phyloP scores from a whole-genome alignment of 2,797 vertebrate species.

The Pempheris klunzingeri region DNA sequence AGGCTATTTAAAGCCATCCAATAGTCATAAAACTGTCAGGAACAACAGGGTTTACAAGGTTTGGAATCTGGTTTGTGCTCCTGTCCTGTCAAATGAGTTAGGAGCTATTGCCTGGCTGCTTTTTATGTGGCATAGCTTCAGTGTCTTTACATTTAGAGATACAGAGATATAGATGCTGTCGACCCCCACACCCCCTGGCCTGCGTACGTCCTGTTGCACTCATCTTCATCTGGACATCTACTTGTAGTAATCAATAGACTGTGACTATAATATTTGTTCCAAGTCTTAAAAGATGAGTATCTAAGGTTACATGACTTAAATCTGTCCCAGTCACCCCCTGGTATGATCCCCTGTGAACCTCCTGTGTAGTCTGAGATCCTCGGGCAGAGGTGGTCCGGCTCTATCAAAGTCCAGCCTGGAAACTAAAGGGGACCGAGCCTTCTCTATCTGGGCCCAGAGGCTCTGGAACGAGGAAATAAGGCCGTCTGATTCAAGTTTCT shows the following conservation, averaged over 20 bases:
- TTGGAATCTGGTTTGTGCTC: conserved; percentile 55
- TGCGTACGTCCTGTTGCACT: not conserved
- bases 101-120: conserved; percentile 11
- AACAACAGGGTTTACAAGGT: conserved; percentile 60
- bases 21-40: conserved; percentile 53
- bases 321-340: too few species aligned
- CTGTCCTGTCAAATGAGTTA: conserved; percentile 44
- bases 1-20: conserved; percentile 37
- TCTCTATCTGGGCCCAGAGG: too few species aligned
- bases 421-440: too few species aligned
- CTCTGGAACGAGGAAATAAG: too few species aligned
- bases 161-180: not conserved
- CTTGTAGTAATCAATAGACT: not conserved
- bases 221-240: not conserved
- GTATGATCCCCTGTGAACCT: too few species aligned
- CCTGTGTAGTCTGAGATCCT: too few species aligned
- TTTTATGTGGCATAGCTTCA: conserved; percentile 22
- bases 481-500: too few species aligned
- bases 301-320: not conserved
- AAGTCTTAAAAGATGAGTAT: not conserved
- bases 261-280: not conserved
- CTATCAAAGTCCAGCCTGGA: too few species aligned
- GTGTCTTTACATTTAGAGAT: conserved; percentile 29
- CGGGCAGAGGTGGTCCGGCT: too few species aligned
- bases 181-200: not conserved